Base-by-base conservation (phyloP, 1,140 invertebrate genomes). In the Schlechtendalia chinensis region DNA sequence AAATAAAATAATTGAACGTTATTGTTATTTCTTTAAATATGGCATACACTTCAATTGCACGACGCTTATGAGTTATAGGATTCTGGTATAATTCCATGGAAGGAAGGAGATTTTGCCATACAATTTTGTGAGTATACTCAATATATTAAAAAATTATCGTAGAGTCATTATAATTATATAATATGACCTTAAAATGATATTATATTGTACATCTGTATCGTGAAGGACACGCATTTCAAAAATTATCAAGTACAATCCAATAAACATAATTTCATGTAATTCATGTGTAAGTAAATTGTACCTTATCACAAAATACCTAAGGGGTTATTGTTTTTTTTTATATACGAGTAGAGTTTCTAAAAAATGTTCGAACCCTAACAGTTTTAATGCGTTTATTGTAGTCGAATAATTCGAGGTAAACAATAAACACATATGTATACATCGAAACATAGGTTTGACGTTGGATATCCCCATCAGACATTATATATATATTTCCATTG, bases 11-110 rank as follows among this genome's bases (percentile, higher is more conserved):
- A 69, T 47, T 27, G 2, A 24, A 69, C 29, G 0, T 27, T n/a
- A n/a, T 69, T 50, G 10, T 24, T 47, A 47, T 27, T 69, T 16
- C 17, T 69, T 16, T 69, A 24, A 24, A 24, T 69, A 69, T 69
- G 22, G 6, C 24, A 69, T 47, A 27, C 47, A 27, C 6, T 69
- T 69, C 24, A 69, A 45, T 27, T 69, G 10, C 5, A 24, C 47
- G n/a, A 24, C 6, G 24, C 14, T 50, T 39, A 39, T 39, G 32
- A 39, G 3, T 50, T 50, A 10, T 32, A 69, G 67, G 67, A 27
- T 14, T 69, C 22, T 69, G 67, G 67, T 69, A 14, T 69, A 50
- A 69, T 69, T 50, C 45, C 67, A 0, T 69, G 67, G 67, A 69
- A 69, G 22, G 14, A 47, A 69, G 67, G 67, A 16, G 67, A 69